Evolutionary conservation across 2,113 vertebrate species (phyloP).

Genomic region (Sclerurus mexicanus): DNA sequence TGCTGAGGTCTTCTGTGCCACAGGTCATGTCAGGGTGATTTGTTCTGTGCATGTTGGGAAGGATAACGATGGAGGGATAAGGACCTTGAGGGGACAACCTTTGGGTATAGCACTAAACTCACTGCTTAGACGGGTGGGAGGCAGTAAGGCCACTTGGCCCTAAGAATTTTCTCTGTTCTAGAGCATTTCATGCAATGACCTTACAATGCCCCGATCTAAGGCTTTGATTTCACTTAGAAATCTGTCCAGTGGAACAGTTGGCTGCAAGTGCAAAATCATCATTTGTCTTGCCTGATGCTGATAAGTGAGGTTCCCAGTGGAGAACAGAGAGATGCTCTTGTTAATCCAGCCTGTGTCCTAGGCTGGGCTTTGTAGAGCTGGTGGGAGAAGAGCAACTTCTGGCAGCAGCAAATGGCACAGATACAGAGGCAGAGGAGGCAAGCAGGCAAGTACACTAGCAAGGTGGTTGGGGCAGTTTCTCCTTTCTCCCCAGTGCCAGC

Average conservation of each 20-base stretch:
- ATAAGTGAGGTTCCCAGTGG: background rate
- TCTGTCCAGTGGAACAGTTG: background rate
- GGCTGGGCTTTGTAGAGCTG: background rate
- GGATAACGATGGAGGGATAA: background rate
- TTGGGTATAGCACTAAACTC: rapidly evolving
- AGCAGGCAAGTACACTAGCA: rapidly evolving
- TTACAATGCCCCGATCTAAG: background rate
- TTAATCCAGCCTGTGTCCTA: background rate
- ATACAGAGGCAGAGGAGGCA: rapidly evolving
- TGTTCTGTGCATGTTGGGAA: background rate
- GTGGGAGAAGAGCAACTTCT: background rate
- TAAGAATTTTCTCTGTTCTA: background rate
- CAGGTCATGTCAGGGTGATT: background rate
- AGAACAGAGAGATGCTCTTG: background rate
- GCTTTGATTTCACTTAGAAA: background rate
- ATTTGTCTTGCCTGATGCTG: background rate
- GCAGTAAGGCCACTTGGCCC: rapidly evolving
- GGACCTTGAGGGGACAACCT: background rate
- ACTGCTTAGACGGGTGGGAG: background rate
- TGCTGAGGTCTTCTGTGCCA: background rate
- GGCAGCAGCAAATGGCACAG: background rate
- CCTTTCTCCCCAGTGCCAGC: background rate
- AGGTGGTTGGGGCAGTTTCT: background rate
- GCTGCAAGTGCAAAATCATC: background rate
- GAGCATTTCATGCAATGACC: background rate